These are phyloP conservation scores for Drosophila bifasciata DNA, from an alignment of 1,140 invertebrate genomes.

Conservation along the genomic window DNA sequence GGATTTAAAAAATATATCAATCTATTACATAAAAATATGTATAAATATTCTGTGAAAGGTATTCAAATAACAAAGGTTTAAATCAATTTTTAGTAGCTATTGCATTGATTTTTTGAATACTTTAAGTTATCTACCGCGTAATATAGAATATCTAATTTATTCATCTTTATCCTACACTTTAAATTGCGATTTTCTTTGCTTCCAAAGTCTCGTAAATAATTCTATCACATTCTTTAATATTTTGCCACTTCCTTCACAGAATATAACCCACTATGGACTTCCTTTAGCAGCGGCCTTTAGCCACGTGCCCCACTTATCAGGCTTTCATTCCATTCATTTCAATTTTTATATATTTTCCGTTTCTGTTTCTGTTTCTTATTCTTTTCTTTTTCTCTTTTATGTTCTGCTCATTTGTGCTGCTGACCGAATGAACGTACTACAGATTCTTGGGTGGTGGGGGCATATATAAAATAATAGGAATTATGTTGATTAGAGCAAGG, in stretches of 20 bases:
- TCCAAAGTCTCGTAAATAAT: too few species aligned
- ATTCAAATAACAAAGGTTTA: too few species aligned
- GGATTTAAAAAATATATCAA: too few species aligned
- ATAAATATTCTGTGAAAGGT: too few species aligned
- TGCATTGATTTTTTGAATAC: too few species aligned
- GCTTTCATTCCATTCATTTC: slow-evolving; percentile 21
- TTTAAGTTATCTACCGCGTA: too few species aligned
- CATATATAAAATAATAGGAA: slow-evolving; percentile 64
- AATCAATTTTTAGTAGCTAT: too few species aligned
- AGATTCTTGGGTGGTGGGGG: slow-evolving; percentile 33
- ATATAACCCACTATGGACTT: not conserved
- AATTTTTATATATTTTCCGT: slow-evolving; percentile 32
- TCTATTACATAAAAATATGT: too few species aligned
- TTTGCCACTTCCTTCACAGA: not conserved
- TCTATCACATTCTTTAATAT: not conserved
- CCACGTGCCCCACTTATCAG: slow-evolving; percentile 20
- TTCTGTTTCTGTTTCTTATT: slow-evolving; percentile 10
- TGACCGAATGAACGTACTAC: slow-evolving; percentile 16
- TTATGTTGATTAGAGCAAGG: slow-evolving; percentile 62
- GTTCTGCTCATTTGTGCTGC: not conserved
- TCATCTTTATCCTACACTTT: too few species aligned
- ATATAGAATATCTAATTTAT: too few species aligned
- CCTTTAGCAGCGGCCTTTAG: slow-evolving; percentile 16
- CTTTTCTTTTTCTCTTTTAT: slow-evolving; percentile 18
- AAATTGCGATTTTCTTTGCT: too few species aligned